phyloP scores from a whole-genome alignment of 35 echinoderm and acorn worm genomes.

The Diadema setosum region DNA sequence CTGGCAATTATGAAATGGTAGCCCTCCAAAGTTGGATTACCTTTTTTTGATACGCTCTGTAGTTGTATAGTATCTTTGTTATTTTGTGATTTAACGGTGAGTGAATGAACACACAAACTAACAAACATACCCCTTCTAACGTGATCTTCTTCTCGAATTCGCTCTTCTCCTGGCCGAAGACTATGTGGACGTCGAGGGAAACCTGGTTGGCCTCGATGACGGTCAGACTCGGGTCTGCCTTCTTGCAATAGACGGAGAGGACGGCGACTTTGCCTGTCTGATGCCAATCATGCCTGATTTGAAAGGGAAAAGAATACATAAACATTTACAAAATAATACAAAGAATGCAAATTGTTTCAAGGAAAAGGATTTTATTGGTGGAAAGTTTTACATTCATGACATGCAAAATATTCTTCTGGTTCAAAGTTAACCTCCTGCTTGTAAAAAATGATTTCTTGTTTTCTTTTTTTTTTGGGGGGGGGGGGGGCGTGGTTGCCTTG shows the following conservation, averaged over 20 bases:
- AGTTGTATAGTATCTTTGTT: too few species aligned
- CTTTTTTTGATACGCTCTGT: too few species aligned
- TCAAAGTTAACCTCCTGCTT: too few species aligned
- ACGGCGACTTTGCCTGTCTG: slow-evolving; percentile 66
- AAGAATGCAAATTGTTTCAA: neutral
- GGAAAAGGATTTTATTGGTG: neutral
- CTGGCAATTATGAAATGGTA: too few species aligned
- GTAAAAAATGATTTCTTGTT: too few species aligned
- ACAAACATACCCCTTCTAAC: slow-evolving; percentile 92
- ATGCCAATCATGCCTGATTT: slow-evolving; percentile 94
- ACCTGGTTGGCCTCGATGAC: slow-evolving; percentile 62
- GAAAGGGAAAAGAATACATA: neutral
- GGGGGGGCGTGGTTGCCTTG: too few species aligned
- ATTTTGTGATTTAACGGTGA: too few species aligned
- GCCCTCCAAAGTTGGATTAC: too few species aligned
- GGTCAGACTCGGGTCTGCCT: slow-evolving; percentile 48
- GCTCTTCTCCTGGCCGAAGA: slow-evolving; percentile 63
- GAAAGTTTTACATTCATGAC: neutral
- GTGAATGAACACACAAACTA: too few species aligned
- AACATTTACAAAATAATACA: neutral
- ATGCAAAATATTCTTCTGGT: neutral
- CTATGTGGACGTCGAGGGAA: slow-evolving; percentile 35
- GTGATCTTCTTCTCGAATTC: slow-evolving; percentile 55
- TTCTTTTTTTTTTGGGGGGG: too few species aligned
- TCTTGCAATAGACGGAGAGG: slow-evolving; percentile 86